Evolutionary conservation across 2,797 vertebrate genomes (phyloP).

Genomic region (Pseudochaenichthys georgianus): DNA sequence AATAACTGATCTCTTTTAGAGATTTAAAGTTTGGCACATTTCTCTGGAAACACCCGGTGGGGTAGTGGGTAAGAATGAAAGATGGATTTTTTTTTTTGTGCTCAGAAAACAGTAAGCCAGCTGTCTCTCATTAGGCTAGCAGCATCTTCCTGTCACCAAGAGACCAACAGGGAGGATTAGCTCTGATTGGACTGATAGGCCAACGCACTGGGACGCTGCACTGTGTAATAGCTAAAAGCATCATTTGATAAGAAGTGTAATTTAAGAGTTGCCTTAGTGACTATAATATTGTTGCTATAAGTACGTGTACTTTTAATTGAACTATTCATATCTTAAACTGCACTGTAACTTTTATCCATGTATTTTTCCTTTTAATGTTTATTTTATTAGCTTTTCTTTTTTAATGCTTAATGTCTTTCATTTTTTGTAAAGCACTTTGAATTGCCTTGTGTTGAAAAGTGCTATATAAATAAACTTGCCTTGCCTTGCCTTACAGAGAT

Average conservation of each 20-base stretch:
- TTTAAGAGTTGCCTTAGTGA: constrained; percentile 70
- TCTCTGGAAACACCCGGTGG: constrained; percentile 73
- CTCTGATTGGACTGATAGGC: constrained; percentile 85
- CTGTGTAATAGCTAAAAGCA: constrained; percentile 82
- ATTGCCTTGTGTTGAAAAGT: too few species aligned
- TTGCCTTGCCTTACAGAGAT: background rate
- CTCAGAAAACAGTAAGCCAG: constrained; percentile 76
- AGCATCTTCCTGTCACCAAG: constrained; percentile 85
- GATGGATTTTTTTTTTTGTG: constrained; percentile 52
- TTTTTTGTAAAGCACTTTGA: too few species aligned
- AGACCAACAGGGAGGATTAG: constrained; percentile 87
- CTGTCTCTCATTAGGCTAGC: constrained; percentile 87
- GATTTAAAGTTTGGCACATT: constrained; percentile 80
- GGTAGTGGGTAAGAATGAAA: constrained; percentile 64
- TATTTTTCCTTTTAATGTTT: too few species aligned
- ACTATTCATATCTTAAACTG: too few species aligned
- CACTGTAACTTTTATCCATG: too few species aligned
- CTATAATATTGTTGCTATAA: constrained; percentile 38
- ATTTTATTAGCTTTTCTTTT: too few species aligned
- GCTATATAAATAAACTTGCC: too few species aligned
- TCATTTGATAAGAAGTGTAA: constrained; percentile 80
- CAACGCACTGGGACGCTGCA: constrained; percentile 75
- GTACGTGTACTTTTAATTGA: background rate
- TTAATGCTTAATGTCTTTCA: too few species aligned
- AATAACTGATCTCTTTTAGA: constrained; percentile 77